Base-by-base conservation (phyloP, 2,888 invertebrate species). In the Eupeodes luniger region DNA sequence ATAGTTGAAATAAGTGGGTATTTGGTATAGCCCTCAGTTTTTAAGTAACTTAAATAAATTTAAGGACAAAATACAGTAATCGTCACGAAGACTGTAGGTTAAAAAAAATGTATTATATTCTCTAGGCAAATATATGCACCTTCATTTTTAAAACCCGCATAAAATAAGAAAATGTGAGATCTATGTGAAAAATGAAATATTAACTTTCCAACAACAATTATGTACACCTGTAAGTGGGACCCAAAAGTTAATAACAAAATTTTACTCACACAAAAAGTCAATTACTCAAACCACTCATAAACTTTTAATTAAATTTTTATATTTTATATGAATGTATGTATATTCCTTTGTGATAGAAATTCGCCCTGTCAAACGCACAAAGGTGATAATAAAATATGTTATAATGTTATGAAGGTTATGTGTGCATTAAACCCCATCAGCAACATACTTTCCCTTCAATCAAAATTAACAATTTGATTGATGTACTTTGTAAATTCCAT, bases 341-440 rank as follows among this genome's bases (percentile, higher is more conserved):
- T 57, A 57, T 57, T 14, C 27, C 11, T 19, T 47, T 47, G 10
- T 55, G 40, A 14, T 19, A 34, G n/a, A 78, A 57, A 78, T 59
- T 44, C 36, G 49, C 44, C 59, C 51, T 78, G 79, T 72, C 79
- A 83, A 49, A 61, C 40, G 44, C 81, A 81, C 75, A 75, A 78
- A 67, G 69, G 75, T 76, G 47, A 10, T 51, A 66, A 44, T 64
- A 61, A 55, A 12, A 44, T 27, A 40, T 40, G 40, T 40, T 5
- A 40, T 40, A 44, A 12, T 12, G 5, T 19, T 64, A 44, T 66
- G 47, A 49, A 47, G 64, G 44, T 36, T 61, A n/a, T n/a, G 61
- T 36, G 61, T 16, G 36, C 44, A 66, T 47, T 66, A 14, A 19
- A 27, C 27, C 27, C 19, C 55, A 67, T 16, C 16, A 59, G 16